Evolutionary conservation across 2,113 vertebrate species (phyloP), one percentile per base, ranked within the genome.

Genomic region (Leiothrix lutea): DNA sequence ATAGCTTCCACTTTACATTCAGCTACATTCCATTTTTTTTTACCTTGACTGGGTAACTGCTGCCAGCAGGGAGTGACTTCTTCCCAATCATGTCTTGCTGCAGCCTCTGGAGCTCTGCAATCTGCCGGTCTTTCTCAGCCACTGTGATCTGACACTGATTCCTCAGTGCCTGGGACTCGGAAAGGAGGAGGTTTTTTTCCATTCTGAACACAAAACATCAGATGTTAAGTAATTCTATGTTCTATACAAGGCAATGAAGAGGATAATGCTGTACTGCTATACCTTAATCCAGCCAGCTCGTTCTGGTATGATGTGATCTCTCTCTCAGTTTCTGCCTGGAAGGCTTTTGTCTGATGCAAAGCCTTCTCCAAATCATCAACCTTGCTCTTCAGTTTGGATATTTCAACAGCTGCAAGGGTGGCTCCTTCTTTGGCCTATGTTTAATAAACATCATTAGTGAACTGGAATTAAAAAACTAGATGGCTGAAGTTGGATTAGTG

Each of bases 281-380:
- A 99, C 99, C 98, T 98, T 51, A 97, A 86, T 57, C 92, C 92
- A 51, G 95, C 70, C 28, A 98, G 75, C 77, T 98, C 97, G 13
- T 93, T 96, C 95, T 97, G 98, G 64, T 97, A 95, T 1, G 95
- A 94, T 5, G 83, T 25, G 51, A 97, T 91, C 48, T 98, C 97
- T 78, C 75, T 92, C 73, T 97, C 98, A 1, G 92, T 67, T 74
- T 98, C 95, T 53, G 84, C 93, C 85, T 97, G 96, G 75, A 93
- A 86, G 47, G 91, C 57, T 73, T 98, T 97, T 23, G 96, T 97
- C 85, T 98, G 97, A 56, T 97, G 91, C 62, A 97, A 83, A 5
- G 90, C 93, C 74, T 92, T 98, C 92, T 98, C 98, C 29, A 97
- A 79, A 77, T 98, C 97, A 65, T 98, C 96, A 35, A 95, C 88